Base-by-base conservation (phyloP, 2,113 vertebrate species). In the Brachirus orientalis region DNA sequence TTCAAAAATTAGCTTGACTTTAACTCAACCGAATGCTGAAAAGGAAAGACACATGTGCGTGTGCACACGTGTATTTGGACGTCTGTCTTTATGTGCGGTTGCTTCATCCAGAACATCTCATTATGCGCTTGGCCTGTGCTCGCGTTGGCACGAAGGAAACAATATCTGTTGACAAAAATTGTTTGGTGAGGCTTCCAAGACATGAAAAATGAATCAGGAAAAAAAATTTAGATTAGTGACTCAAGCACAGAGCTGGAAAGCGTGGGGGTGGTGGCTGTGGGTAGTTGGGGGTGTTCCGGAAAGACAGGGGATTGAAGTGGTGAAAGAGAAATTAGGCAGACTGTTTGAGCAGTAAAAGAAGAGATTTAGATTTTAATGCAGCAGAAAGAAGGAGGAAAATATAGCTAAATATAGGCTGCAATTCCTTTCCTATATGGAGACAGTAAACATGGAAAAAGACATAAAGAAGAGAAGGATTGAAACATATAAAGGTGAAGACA, bases 51-150 rank as follows among this genome's bases (percentile, higher is more conserved):
- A 10, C 8, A 19, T 33, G 17, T 6, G 10, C n/a, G 33, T 72
- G 54, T 28, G 45, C 50, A 41, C 6, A 43, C 46, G 41, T 47
- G 47, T 19, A 17, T 56, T 51, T 59, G 44, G 41, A 44, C 64
- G 43, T 67, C 46, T 80, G 60, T 74, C 52, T 77, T 54, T 66
- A 43, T 77, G 69, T 67, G 75, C 36, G 10, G 36, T 61, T 60
- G 45, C 55, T 73, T 63, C 72, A 75, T 81, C 75, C 79, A 81
- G 80, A 88, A 85, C 72, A 80, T 85, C 75, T 79, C 63, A 85
- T 82, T 86, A 79, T 85, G 63, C 19, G 20, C 75, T 77, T 69
- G 72, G 75, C 82, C 72, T 70, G 66, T 37, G 48, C 76, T 77
- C 78, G 67, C 67, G 65, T 78, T 83, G 87, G 79, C 77, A 79